Conservation (phyloP, 2,113 vertebrate genomes). For the Pluvialis apricaria region DNA sequence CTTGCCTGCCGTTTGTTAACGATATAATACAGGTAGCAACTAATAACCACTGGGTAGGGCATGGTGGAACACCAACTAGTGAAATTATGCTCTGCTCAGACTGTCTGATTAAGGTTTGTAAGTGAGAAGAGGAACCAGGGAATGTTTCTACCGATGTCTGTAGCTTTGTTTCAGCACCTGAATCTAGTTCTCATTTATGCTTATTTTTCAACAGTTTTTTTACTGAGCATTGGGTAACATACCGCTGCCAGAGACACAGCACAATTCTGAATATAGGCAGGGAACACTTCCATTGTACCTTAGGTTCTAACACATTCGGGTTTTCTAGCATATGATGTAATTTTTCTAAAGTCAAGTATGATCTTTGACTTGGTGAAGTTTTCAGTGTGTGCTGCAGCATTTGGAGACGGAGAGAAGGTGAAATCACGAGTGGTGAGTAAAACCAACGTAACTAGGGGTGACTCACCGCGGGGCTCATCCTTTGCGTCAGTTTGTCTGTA, state of each 20-base stretch:
- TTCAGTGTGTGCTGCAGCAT: neutral
- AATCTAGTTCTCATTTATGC: neutral
- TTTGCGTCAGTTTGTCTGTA: neutral
- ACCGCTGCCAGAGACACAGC: neutral
- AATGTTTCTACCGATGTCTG: neutral
- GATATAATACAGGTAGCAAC: neutral
- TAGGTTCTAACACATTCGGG: neutral
- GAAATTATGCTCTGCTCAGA: neutral
- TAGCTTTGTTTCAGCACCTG: neutral
- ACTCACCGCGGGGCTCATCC: fast-evolving
- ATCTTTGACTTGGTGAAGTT: neutral
- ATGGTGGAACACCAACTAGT: neutral
- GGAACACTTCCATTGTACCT: neutral
- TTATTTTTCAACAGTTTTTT: neutral
- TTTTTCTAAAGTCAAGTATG: neutral
- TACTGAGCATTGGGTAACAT: too few relatives aligned
- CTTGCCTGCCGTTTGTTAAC: neutral
- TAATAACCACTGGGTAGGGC: neutral
- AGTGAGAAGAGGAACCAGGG: neutral
- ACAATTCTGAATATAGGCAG: neutral
- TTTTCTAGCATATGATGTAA: fast-evolving
- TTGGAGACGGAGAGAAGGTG: neutral
- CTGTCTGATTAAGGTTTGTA: neutral
- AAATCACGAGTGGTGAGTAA: neutral
- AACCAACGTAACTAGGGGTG: fast-evolving